These are phyloP conservation scores for Antennarius maculatus DNA, from an alignment of 2,797 vertebrate species.

Conservation along the genomic window DNA sequence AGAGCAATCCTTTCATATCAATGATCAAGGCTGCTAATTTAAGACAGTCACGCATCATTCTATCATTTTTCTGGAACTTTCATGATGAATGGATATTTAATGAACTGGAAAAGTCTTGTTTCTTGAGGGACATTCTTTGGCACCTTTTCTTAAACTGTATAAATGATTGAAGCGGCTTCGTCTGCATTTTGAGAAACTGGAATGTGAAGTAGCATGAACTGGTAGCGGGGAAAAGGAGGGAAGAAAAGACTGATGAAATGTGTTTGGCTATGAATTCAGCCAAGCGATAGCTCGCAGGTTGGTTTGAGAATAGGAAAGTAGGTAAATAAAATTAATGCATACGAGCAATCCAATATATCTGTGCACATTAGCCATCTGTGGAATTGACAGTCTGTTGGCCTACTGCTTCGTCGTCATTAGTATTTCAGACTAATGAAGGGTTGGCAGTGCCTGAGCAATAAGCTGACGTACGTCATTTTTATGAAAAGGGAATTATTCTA, in stretches of 20 bases:
- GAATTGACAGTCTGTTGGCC: constrained; percentile 3
- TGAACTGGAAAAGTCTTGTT: constrained; percentile 42
- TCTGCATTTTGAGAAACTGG: constrained; percentile 31
- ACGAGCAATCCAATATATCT: constrained; percentile 2
- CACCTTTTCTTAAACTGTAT: constrained; percentile 33
- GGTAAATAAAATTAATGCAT: neutral
- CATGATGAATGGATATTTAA: constrained; percentile 45
- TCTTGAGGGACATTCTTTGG: constrained; percentile 19
- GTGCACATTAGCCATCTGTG: constrained; percentile 3
- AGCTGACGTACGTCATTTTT: constrained; percentile 61
- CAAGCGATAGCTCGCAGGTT: neutral
- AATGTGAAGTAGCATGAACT: constrained; percentile 32
- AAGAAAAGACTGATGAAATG: neutral
- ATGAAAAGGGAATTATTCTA: constrained; percentile 67
- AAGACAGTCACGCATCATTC: neutral
- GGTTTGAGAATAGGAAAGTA: neutral
- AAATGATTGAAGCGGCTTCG: constrained; percentile 27
- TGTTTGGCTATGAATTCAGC: neutral
- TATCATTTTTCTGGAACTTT: constrained; percentile 22
- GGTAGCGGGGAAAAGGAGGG: neutral
- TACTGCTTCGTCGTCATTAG: constrained; percentile 30
- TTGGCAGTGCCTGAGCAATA: constrained; percentile 48
- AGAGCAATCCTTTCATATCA: too few relatives aligned
- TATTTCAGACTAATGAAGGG: constrained; percentile 42
- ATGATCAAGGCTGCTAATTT: neutral